Base-by-base conservation (phyloP, 1,140 invertebrate genomes). In the Drosophila neocordata region DNA sequence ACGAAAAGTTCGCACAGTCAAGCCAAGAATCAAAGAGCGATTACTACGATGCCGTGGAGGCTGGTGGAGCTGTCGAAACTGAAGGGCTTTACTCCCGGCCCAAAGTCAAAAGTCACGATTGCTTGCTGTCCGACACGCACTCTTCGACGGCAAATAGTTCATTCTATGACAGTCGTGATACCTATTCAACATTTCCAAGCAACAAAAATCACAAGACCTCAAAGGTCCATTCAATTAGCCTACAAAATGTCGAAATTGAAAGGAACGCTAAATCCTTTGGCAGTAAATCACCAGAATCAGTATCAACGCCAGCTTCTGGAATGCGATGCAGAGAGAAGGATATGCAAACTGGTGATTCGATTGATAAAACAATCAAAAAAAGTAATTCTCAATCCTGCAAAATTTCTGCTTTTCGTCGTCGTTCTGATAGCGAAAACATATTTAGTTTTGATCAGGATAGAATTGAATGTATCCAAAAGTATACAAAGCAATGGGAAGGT, bases 361-460 rank as follows among this genome's bases (percentile, higher is more conserved):
- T 91, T 1, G 90, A 91, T 48, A 68, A 90, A 44, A 89, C 80
- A 9, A 74, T 91, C 4, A 90, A 88, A 6, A 80, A 80, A 27
- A 65, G 74, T 0, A 90, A 89, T 63, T 91, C 89, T 0, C 89
- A 91, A 20, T 91, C 89, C 0, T 89, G 89, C 24, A 91, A 91
- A 56, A 91, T 91, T 9, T 89, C 77, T 0, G 82, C 88, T 1
- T 91, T 91, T 44, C 77, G 90, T 2, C 75, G 90, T 11, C 93
- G 93, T 35, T 94, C 93, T 0, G 92, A 92, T 64, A 90, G 91
- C 57, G 94, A 94, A 35, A 95, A 94, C 51, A 94, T 95, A 11
- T 95, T 95, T 71, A 95, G 94, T 79, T 95, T 95, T 66, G 94
- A 95, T 75, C 94, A 95, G 88, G 94, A 95, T 70, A 93, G 94